Percentiles rank a stretch among this genome's conserved stretches.
These are phyloP conservation scores for Thunnus albacares DNA, from an alignment of 2,797 vertebrate genomes.

Conservation along the genomic window DNA sequence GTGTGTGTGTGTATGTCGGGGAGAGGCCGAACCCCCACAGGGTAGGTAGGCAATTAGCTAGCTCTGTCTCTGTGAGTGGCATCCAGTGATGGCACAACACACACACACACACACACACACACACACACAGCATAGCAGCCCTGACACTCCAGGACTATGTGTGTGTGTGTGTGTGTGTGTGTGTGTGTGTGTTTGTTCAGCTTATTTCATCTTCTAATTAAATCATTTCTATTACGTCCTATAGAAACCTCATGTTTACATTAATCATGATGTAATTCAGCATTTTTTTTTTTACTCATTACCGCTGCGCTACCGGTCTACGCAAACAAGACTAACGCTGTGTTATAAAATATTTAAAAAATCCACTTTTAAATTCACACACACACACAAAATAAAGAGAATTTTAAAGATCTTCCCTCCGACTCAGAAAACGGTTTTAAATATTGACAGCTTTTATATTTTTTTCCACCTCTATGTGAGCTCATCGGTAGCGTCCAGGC, in stretches of 20 bases:
- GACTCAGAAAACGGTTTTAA: too few species aligned
- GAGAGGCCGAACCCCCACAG: constrained; percentile 70
- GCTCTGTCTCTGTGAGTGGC: constrained; percentile 70
- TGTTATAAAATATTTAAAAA: neutral
- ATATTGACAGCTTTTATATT: too few species aligned
- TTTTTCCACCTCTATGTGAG: too few species aligned
- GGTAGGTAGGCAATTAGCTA: constrained; percentile 84
- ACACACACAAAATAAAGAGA: too few species aligned
- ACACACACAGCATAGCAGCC: constrained; percentile 8
- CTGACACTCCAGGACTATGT: neutral
- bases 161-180: neutral
- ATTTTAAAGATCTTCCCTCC: too few species aligned
- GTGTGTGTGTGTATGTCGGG: constrained; percentile 13
- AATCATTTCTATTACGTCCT: neutral
- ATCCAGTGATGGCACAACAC: constrained; percentile 53
- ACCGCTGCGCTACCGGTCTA: neutral
- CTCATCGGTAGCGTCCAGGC: neutral
- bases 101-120: constrained; percentile 21
- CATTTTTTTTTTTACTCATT: neutral
- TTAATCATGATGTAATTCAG: neutral
- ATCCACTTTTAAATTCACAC: neutral
- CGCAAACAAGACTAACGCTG: neutral
- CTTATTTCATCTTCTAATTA: constrained; percentile 25
- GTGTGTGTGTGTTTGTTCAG: constrained; percentile 1
- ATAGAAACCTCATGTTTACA: neutral